Evolutionary conservation across 2,888 invertebrate species (phyloP).

Genomic region (Cinara cedri): DNA sequence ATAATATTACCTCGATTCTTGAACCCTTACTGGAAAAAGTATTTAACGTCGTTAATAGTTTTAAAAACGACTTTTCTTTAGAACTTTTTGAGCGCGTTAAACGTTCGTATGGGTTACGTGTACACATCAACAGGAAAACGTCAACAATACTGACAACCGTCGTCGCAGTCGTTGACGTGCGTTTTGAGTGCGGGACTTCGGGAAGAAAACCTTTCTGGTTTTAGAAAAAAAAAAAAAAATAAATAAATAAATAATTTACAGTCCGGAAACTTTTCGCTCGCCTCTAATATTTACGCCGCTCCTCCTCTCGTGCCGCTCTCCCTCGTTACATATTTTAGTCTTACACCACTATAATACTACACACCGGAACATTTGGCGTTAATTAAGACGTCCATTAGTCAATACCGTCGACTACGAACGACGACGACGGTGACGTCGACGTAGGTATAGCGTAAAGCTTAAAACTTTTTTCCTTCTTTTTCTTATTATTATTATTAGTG

Average conservation of each 20-base stretch:
- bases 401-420: constrained; percentile 11
- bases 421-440: not conserved
- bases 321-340: not conserved
- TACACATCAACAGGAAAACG: constrained; percentile 15
- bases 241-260: constrained; percentile 13
- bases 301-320: not conserved
- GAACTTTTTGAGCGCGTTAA: constrained; percentile 1
- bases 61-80: constrained; percentile 4
- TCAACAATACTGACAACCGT: constrained; percentile 47
- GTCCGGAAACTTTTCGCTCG: constrained; percentile 42
- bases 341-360: too few relatives aligned
- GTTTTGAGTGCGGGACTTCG: too few relatives aligned
- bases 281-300: not conserved
- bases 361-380: constrained; percentile 43
- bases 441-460: too few relatives aligned
- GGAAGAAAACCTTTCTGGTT: constrained; percentile 18
- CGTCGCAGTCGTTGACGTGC: not conserved
- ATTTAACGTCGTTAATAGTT: constrained; percentile 1
- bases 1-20: too few relatives aligned
- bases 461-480: constrained; percentile 32
- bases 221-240: not conserved
- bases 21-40: constrained; percentile 19
- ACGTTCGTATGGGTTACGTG: constrained; percentile 27
- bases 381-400: constrained; percentile 56
- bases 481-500: constrained; percentile 27